A percentile compares a stretch with the other conserved stretches of the same genome.
phyloP scores from a whole-genome alignment of 2,888 invertebrate genomes.

The Anthrax anthrax region DNA sequence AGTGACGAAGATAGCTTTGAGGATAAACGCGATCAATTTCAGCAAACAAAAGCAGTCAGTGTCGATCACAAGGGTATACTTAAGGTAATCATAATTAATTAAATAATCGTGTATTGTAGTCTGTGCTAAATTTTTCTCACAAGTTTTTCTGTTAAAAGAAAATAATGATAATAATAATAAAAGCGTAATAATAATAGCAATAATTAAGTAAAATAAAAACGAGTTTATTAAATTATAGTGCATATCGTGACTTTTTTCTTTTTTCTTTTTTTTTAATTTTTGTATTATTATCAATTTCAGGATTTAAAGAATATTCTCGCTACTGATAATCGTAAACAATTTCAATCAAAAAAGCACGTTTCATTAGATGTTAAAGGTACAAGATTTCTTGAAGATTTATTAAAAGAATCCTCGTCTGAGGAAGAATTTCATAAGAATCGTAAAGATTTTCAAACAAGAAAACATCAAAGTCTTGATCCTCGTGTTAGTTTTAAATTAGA shows the following conservation, averaged over 20 bases:
- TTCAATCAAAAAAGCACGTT: constrained; percentile 35
- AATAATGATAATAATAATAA: no score
- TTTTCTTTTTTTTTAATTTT: neutral
- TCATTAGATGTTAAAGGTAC: constrained; percentile 33
- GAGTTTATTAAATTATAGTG: neutral
- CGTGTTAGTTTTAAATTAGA: constrained; percentile 34
- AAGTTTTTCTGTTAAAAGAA: no score
- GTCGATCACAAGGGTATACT: constrained; percentile 34
- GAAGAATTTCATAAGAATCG: constrained; percentile 33
- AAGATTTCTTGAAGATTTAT: constrained; percentile 29
- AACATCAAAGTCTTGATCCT: constrained; percentile 35
- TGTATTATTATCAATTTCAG: constrained; percentile 11
- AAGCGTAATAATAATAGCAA: neutral
- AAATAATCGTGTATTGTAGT: no score
- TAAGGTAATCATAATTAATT: constrained; percentile 21
- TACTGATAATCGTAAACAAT: constrained; percentile 30
- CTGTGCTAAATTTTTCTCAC: neutral
- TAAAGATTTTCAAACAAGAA: constrained; percentile 32
- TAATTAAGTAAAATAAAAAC: neutral
- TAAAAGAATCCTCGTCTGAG: constrained; percentile 33
- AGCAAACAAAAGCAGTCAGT: constrained; percentile 33
- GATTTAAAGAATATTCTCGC: constrained; percentile 30
- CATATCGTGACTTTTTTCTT: neutral
- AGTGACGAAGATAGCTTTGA: constrained; percentile 35
- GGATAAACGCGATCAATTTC: constrained; percentile 31